Percentiles rank a stretch among this genome's conserved stretches.
phyloP scores from a whole-genome alignment of 2,113 vertebrate species.

The Micronycteris hirsuta region DNA sequence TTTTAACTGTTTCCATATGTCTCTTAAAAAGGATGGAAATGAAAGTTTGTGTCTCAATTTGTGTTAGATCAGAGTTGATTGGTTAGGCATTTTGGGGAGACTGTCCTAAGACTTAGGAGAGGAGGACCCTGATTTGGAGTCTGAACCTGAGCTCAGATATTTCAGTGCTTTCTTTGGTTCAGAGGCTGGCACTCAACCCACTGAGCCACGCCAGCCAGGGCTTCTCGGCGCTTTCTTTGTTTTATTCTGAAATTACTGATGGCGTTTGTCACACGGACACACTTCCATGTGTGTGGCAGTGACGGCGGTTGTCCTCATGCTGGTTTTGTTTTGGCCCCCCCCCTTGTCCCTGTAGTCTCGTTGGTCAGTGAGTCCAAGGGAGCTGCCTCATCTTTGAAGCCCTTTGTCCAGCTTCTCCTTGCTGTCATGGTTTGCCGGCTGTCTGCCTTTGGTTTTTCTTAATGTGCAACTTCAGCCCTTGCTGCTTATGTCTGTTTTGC shows the following conservation, averaged over 20 bases:
- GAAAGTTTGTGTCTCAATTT: not conserved
- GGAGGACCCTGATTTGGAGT: not conserved
- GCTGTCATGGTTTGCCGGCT: not conserved
- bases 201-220: too few relatives aligned
- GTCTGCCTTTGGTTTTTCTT: not conserved
- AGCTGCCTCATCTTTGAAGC: not conserved
- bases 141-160: not conserved
- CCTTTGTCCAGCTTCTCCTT: not conserved
- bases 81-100: not conserved
- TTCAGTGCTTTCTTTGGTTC: not conserved
- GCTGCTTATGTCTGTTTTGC: not conserved
- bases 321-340: not conserved
- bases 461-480: not conserved
- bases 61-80: not conserved
- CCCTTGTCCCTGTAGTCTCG: not conserved
- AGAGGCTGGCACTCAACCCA: too few relatives aligned
- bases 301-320: not conserved
- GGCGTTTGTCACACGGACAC: not conserved
- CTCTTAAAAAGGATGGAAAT: not conserved
- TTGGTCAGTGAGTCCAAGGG: not conserved
- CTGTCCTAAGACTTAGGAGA: not conserved
- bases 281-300: not conserved
- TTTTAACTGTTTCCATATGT: not conserved
- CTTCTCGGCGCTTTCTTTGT: not conserved
- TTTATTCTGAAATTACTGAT: not conserved